These are phyloP conservation scores for Drusus annulatus DNA, from an alignment of 1,140 invertebrate species.

Conservation along the genomic window DNA sequence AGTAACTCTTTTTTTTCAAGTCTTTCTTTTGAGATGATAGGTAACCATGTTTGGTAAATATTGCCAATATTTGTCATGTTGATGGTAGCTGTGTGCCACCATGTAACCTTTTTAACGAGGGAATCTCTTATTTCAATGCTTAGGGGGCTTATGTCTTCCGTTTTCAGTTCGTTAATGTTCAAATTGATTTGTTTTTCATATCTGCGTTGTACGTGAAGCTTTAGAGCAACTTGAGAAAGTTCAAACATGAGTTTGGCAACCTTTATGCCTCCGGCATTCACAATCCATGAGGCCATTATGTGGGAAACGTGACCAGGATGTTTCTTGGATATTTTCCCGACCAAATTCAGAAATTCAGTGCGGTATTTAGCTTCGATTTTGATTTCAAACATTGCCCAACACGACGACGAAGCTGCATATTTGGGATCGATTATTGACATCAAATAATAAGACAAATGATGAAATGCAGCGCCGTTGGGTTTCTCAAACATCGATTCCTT, in stretches of 20 bases:
- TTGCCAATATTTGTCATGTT: slow-evolving; percentile 42
- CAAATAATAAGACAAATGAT: slow-evolving; percentile 53
- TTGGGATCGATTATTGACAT: slow-evolving; percentile 52
- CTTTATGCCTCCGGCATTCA: slow-evolving; percentile 51
- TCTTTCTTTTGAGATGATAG: slow-evolving; percentile 20
- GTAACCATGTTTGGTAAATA: slow-evolving; percentile 43
- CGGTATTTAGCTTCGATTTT: slow-evolving; percentile 52
- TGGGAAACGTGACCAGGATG: slow-evolving; percentile 48
- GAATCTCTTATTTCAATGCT: neutral
- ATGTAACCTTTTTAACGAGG: slow-evolving; percentile 20
- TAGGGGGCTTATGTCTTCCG: slow-evolving; percentile 30
- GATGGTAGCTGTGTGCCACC: slow-evolving; percentile 5
- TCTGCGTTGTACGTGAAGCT: slow-evolving; percentile 41
- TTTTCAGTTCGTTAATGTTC: slow-evolving; percentile 24
- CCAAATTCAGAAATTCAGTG: slow-evolving; percentile 46
- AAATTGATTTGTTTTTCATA: slow-evolving; percentile 11
- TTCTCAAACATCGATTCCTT: slow-evolving; percentile 51
- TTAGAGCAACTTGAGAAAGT: slow-evolving; percentile 50
- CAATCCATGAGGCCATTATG: slow-evolving; percentile 52
- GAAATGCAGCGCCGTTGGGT: slow-evolving; percentile 50
- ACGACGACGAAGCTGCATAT: slow-evolving; percentile 29
- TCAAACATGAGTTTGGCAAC: slow-evolving; percentile 52
- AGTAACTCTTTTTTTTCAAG: slow-evolving; percentile 32
- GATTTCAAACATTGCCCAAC: slow-evolving; percentile 48
- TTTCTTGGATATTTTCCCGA: slow-evolving; percentile 39